Evolutionary conservation across 64 coral and sea anemone species (phyloP), one percentile per base, ranked within the genome.

Genomic region (Montipora foliosa): DNA sequence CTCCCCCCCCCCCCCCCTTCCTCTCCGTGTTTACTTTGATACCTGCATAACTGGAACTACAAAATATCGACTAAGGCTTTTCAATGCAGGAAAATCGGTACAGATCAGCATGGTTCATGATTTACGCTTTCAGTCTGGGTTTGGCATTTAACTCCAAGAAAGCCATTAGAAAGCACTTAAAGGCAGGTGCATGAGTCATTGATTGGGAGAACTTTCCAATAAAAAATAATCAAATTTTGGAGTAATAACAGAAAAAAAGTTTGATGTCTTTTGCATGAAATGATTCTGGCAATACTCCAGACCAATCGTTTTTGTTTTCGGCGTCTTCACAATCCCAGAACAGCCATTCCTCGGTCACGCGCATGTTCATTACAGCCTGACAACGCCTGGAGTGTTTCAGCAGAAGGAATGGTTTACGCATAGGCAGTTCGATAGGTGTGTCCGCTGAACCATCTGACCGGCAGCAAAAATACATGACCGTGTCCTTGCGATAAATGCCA

Each of bases 361-460:
- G 82, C 82, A 86, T 86, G 46, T 64, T 64, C 45, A 86, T 48
- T 11, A 98, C 96, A 52, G 44, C 29, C 80, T 98, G 96, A 22
- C 96, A 98, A 3, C 57, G 44, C 0, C 22, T 20, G 46, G 96
- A 89, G 47, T 89, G 90, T 13, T 93, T 89, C 21, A 98, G 78
- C 5, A 98, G 78, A 76, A 92, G 95, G 69, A 98, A 98, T 16
- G 96, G 96, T 48, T 46, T 13, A 58, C 50, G 72, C 44, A 91
- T 94, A 78, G 96, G 93, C 6, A 98, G 93, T 21, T 87, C 77
- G 20, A 98, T 98, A 71, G 96, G 82, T 37, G 19, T 91, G 2
- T 81, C 47, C 81, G 67, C 79, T 74, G 79, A 29, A 13, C 93
- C 93, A 50, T 89, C 57, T 29, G 68, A 90, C 19, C 73, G 76